Conservation (phyloP, 2,797 vertebrate species). For the Knipowitschia caucasica region DNA sequence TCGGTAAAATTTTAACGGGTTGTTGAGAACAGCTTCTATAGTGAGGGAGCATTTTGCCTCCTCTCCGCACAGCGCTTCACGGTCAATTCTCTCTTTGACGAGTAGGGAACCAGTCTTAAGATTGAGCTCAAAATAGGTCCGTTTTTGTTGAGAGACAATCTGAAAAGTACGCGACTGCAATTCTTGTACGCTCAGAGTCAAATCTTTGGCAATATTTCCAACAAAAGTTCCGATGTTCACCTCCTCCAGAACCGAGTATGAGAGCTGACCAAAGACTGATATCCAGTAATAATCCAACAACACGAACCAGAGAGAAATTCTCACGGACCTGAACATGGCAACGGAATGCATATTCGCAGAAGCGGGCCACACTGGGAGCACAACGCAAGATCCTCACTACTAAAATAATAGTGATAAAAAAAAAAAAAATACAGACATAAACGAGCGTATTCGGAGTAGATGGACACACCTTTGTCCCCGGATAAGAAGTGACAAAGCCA, state of each 20-base stretch:
- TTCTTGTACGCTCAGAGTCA: conserved; percentile 35
- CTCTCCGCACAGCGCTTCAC: conserved; percentile 55
- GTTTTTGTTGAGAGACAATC: conserved; percentile 62
- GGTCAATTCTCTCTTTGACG: conserved; percentile 57
- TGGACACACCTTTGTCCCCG: not conserved
- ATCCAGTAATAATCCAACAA: conserved; percentile 9
- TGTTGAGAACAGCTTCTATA: not conserved
- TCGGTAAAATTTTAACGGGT: conserved; percentile 9
- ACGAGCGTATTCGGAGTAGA: not conserved
- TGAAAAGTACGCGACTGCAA: conserved; percentile 54
- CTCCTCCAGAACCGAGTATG: conserved; percentile 57
- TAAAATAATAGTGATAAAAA: not conserved
- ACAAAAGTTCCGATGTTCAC: conserved; percentile 38
- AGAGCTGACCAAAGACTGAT: conserved; percentile 47
- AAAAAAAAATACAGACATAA: not conserved
- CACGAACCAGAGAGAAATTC: conserved; percentile 3
- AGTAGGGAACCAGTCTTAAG: conserved; percentile 60
- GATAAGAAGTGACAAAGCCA: not conserved
- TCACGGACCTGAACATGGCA: not conserved
- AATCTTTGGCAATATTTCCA: conserved; percentile 58
- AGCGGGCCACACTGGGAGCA: not conserved
- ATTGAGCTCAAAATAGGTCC: conserved; percentile 68
- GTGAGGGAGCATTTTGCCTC: not conserved
- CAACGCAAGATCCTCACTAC: not conserved
- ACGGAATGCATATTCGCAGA: not conserved